A percentile compares a stretch with the other conserved stretches of the same genome.
Evolutionary conservation across 2,888 invertebrate genomes (phyloP).

Genomic region (Amiota mariae): DNA sequence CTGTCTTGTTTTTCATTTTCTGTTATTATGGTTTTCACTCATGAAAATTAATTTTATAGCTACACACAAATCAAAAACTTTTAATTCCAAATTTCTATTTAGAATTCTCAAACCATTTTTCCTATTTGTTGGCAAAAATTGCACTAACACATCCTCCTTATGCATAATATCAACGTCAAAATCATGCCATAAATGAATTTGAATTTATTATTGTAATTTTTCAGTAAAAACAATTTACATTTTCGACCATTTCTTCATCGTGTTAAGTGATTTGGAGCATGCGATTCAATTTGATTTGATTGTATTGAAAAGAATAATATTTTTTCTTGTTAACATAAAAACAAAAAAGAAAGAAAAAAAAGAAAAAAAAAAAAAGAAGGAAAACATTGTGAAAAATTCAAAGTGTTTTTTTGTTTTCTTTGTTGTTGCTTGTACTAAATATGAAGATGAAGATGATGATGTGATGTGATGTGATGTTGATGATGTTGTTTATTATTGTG

Average conservation of each 20-base stretch:
- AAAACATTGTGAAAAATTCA: slow-evolving; percentile 1
- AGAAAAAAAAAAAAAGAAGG: too few species aligned
- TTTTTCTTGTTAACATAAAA: too few species aligned
- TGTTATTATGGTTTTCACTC: too few species aligned
- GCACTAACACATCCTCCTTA: neutral
- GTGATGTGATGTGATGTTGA: too few species aligned
- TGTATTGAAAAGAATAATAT: neutral
- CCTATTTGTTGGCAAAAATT: too few species aligned
- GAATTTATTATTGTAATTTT: neutral
- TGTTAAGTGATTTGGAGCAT: slow-evolving; percentile 27
- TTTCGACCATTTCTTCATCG: neutral
- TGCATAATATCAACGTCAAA: slow-evolving; percentile 10
- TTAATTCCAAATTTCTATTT: neutral
- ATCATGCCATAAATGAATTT: neutral
- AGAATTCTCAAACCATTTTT: too few species aligned
- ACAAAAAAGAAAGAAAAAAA: too few species aligned
- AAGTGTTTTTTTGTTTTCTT: slow-evolving; percentile 9
- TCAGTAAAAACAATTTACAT: too few species aligned
- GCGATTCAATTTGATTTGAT: slow-evolving; percentile 5
- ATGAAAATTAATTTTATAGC: too few species aligned
- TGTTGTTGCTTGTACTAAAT: neutral
- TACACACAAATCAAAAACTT: neutral
- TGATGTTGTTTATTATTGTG: neutral
- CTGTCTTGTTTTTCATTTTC: too few species aligned
- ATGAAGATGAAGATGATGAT: too few species aligned